These are phyloP conservation scores for Brachionus manjavacas DNA, from an alignment of 1,140 invertebrate species.

Conservation along the genomic window DNA sequence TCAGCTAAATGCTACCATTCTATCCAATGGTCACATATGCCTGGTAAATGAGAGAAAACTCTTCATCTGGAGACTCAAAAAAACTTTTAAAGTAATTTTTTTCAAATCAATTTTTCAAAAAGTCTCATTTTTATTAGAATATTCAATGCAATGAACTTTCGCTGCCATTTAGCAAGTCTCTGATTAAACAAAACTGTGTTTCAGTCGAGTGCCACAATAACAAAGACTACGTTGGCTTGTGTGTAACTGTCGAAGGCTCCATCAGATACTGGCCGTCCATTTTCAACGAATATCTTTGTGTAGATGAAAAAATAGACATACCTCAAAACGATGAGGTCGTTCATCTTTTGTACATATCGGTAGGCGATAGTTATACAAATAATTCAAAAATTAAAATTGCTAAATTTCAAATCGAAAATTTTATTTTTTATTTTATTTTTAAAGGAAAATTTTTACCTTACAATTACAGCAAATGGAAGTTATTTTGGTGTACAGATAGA, in stretches of 20 bases:
- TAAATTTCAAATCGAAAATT: too few relatives aligned
- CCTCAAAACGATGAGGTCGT: neutral
- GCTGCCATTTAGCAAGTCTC: neutral
- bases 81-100: conserved; percentile 38
- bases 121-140: neutral
- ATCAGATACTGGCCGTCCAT: conserved; percentile 41
- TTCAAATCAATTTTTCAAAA: neutral
- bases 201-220: conserved; percentile 35
- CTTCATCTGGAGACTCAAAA: conserved; percentile 40
- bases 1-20: conserved; percentile 13
- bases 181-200: conserved; percentile 39
- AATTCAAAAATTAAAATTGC: too few relatives aligned
- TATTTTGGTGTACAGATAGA: conserved; percentile 6
- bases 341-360: neutral
- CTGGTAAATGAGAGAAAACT: conserved; percentile 23
- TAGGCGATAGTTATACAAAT: neutral
- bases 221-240: conserved; percentile 38
- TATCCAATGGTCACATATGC: conserved; percentile 30
- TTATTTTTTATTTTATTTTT: neutral
- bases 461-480: conserved; percentile 15
- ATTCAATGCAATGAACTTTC: conserved; percentile 37
- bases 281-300: conserved; percentile 36
- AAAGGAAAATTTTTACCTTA: conserved; percentile 41
- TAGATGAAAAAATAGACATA: conserved; percentile 31
- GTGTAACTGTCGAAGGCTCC: conserved; percentile 16